Evolutionary conservation across 2,113 vertebrate species (phyloP), one percentile per base, ranked within the genome.

Genomic region (Benitochromis conjunctus): DNA sequence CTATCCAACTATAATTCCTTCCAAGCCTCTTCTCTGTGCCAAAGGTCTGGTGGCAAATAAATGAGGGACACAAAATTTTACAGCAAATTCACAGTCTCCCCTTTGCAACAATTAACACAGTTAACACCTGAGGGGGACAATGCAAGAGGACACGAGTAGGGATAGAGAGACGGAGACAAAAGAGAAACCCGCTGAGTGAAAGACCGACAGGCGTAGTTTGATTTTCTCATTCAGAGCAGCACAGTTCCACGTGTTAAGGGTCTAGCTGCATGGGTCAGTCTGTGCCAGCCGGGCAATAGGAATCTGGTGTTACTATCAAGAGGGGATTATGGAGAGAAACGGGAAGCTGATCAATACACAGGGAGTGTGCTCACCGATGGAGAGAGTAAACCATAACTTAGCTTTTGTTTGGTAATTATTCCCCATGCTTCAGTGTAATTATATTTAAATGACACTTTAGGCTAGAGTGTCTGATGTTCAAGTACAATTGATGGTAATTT

Each of bases 61-160:
- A 92, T 86, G 82, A 88, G 82, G 9, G 87, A n/a, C 81, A 86
- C 89, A 91, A 89, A 57, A 79, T 92, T 90, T 92, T 84, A 54
- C 80, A 83, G 87, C 36, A 14, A 91, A 84, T 89, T 89, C 78
- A 86, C 89, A 91, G 86, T 88, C 91, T 84, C 36, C 76, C 11
- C 55, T 87, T 92, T 84, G 54, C 43, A 85, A 77, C 77, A 87
- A 86, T 88, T 88, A 91, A 89, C 79, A 53, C 85, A 76, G 51
- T 58, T 80, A 86, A 80, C 74, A 86, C 84, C 81, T 69, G 62
- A 74, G 81, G 87, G 87, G 82, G 60, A 71, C 55, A 56, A 48
- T 74, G 53, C 43, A 84, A 76, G 24, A 34, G 78, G 48, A 88
- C 83, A 87, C 60, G 18, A 56, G 83, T 46, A 8, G 26, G 43